Base-by-base conservation (phyloP, 2,797 vertebrate genomes). In the Xenentodon cancila region DNA sequence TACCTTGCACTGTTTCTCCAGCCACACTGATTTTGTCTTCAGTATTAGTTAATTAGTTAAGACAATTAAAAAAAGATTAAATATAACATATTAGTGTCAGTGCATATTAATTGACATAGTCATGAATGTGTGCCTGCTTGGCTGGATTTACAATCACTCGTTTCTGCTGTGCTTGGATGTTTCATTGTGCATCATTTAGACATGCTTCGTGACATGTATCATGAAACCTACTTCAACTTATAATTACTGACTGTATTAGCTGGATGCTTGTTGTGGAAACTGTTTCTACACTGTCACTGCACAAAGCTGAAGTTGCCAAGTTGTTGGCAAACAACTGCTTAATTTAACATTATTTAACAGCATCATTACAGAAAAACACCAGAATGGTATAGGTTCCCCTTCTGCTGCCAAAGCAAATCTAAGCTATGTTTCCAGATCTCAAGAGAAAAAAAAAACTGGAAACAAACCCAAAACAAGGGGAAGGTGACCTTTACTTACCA, bases 211-310 rank as follows among this genome's bases (percentile, higher is more conserved):
- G n/a, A 53, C 16, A 47, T 48, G 17, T 30, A 37, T 22, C 62
- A 60, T 49, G 51, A 42, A 60, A 53, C 56, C 59, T 56, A 66
- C 42, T 44, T 54, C 15, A 58, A 56, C 20, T 44, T 57, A 32
- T 19, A 40, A 52, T 37, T 40, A 43, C 47, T 53, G 43, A 53
- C 27, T 66, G 21, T 21, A 30, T 70, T 64, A 52, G 48, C 22
- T 53, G 52, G 12, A 30, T 42, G 45, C 44, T 30, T 49, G 19
- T 20, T 53, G 34, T n/a, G 12, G 27, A 66, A 64, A 61, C 13
- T 57, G 16, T 32, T 42, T 19, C 42, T 59, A 22, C 44, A 45
- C 32, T 42, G 48, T 50, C 27, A 46, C 11, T 19, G 17, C 43
- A 30, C 25, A 21, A 42, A 20, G 20, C 48, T 42, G 6, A 21